phyloP scores from a whole-genome alignment of 2,888 invertebrate species.

The Apamea anceps region DNA sequence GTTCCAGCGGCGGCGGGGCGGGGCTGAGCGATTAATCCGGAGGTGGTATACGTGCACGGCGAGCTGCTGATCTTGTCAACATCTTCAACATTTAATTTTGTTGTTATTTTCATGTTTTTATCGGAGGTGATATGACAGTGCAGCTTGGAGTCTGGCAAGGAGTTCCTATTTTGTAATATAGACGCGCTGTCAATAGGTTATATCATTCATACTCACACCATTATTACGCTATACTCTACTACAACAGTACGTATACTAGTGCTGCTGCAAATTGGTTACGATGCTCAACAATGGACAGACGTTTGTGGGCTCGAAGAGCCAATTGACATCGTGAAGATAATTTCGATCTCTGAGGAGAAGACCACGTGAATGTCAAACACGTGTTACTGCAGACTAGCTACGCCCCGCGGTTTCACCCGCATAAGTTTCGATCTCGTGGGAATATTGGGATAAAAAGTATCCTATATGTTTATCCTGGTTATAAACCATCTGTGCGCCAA shows the following conservation, averaged over 20 bases:
- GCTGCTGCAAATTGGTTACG: conserved; percentile 49
- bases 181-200: not conserved
- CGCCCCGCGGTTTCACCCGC: too few relatives aligned
- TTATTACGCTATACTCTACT: not conserved
- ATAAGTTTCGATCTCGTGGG: too few relatives aligned
- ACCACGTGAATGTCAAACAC: not conserved
- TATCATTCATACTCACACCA: conserved; percentile 2
- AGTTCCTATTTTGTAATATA: not conserved
- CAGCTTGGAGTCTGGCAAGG: not conserved
- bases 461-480: too few relatives aligned
- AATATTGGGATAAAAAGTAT: too few relatives aligned
- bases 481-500: too few relatives aligned
- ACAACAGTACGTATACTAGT: conserved; percentile 24
- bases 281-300: conserved; percentile 42
- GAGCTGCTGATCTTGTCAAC: too few relatives aligned
- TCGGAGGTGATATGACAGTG: not conserved
- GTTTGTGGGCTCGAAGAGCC: conserved; percentile 31
- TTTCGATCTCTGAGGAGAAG: not conserved
- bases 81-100: too few relatives aligned
- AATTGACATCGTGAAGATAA: conserved; percentile 26
- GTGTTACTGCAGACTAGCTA: conserved; percentile 1
- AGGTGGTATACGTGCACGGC: too few relatives aligned
- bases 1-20: too few relatives aligned
- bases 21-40: too few relatives aligned
- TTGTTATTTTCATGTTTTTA: too few relatives aligned